phyloP scores from a whole-genome alignment of 2,888 invertebrate species.

The Cosmorhoe ocellata region DNA sequence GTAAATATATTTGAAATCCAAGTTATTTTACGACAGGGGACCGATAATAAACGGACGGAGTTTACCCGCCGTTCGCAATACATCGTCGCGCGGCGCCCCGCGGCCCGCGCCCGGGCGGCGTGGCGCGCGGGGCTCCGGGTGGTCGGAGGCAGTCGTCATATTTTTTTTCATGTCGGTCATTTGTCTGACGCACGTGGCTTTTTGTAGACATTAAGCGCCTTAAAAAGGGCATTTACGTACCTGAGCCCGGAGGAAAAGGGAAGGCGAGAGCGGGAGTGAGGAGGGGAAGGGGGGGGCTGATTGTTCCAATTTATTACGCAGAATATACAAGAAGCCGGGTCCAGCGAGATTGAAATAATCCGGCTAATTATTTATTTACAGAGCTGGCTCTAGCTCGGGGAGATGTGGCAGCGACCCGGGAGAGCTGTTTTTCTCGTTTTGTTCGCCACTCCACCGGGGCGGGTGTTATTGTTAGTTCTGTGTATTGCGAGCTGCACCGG shows the following conservation, averaged over 20 bases:
- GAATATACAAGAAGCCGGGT: conserved; percentile 12
- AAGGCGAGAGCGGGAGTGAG: background rate
- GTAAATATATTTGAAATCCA: conserved; percentile 59
- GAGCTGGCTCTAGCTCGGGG: no score
- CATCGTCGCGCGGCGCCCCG: conserved; percentile 11
- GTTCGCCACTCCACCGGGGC: no score
- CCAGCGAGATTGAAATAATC: conserved; percentile 4
- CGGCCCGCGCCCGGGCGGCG: no score
- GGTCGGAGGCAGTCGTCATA: conserved; percentile 49
- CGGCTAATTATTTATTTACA: background rate
- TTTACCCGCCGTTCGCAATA: background rate
- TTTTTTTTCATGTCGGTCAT: conserved; percentile 65
- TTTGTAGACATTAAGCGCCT: conserved; percentile 64
- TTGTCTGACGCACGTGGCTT: conserved; percentile 65
- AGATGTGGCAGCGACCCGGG: no score
- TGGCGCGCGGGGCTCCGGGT: conserved; percentile 30
- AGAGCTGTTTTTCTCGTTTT: background rate
- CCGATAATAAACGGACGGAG: conserved; percentile 8
- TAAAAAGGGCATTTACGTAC: conserved; percentile 62
- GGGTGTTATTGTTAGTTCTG: no score
- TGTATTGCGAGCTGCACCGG: no score
- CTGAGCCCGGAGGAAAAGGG: background rate
- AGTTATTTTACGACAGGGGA: conserved; percentile 43
- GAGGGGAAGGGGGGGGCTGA: conserved; percentile 19
- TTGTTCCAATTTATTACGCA: conserved; percentile 36